These are phyloP conservation scores for Actenoides lindsayi DNA, from an alignment of 2,113 vertebrate species.

Conservation along the genomic window DNA sequence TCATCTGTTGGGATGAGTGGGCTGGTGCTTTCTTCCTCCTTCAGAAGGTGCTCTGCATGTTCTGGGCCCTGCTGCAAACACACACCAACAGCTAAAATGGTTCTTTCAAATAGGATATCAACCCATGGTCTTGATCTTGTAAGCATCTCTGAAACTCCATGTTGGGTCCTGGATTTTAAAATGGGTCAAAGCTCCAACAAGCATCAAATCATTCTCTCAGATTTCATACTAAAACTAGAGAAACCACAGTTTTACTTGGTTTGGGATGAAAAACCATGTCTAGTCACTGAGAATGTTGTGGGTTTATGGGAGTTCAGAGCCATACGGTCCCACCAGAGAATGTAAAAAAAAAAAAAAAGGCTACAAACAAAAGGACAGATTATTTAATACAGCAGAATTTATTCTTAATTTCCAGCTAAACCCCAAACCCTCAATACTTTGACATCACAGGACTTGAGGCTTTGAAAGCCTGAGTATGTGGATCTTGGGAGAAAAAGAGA, in stretches of 20 bases:
- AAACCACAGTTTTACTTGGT: neutral
- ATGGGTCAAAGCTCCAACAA: constrained; percentile 27
- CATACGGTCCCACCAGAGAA: neutral
- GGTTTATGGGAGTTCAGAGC: neutral
- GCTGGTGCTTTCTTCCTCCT: neutral
- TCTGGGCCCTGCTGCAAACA: neutral
- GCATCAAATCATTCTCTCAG: neutral
- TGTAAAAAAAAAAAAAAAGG: neutral
- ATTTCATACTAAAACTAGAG: neutral
- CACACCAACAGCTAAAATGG: neutral
- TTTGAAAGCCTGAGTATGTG: neutral
- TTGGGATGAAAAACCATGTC: neutral
- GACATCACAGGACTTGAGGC: neutral
- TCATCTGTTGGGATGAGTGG: neutral
- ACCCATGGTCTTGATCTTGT: neutral
- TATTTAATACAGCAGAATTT: neutral
- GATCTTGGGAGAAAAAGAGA: neutral
- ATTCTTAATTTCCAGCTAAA: constrained; percentile 4
- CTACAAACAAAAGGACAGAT: neutral
- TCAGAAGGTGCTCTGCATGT: neutral
- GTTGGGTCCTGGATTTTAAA: constrained; percentile 15
- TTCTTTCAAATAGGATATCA: neutral
- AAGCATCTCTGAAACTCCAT: neutral
- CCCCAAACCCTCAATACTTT: neutral
- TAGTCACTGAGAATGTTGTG: neutral